Base-by-base conservation (phyloP, 1,140 invertebrate species). In the Xylocopa sonorina region DNA sequence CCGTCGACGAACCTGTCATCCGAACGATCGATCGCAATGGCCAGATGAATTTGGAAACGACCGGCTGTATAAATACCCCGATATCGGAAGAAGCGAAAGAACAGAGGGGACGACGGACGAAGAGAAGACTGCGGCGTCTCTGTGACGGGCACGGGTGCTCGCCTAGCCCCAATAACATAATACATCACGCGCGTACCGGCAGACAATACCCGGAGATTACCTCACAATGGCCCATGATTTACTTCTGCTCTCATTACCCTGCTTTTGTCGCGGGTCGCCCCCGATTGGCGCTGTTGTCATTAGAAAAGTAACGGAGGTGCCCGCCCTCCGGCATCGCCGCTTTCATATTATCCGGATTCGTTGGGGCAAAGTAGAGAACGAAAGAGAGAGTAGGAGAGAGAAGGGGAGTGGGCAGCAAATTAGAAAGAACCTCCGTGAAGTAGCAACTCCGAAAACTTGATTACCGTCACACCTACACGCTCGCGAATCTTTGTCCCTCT, bases 161-260 rank as follows among this genome's bases (percentile, higher is more conserved):
- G 69, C 48, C 46, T 71, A 83, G 81, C 83, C 85, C 87, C 88
- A 90, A 91, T 90, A 90, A 89, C 87, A 87, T 90, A 90, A 91
- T 91, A 90, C 89, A 90, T 88, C 83, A 88, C 88, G 87, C 88
- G 84, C 86, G 82, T 72, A 85, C 74, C 62, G 69, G 62, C 90
- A 90, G 87, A 91, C 90, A 91, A 91, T 91, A 90, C 83, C 46
- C 84, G 82, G 76, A 74, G 89, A 91, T 91, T 91, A 90, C 87
- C 87, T 87, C 88, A 91, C 90, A 91, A 91, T 91, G 86, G 88
- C 51, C 89, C 88, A 91, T 91, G 90, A 91, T 91, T 91, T 90
- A 91, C 89, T 90, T 88, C 84, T 89, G 84, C 88, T 91, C 89
- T 91, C 90, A 90, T 91, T 91, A 91, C 88, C 89, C 85, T 86